A percentile compares a stretch with the other conserved stretches of the same genome.
Conservation (phyloP, 2,113 vertebrate genomes). For the Onychostoma macrolepis region DNA sequence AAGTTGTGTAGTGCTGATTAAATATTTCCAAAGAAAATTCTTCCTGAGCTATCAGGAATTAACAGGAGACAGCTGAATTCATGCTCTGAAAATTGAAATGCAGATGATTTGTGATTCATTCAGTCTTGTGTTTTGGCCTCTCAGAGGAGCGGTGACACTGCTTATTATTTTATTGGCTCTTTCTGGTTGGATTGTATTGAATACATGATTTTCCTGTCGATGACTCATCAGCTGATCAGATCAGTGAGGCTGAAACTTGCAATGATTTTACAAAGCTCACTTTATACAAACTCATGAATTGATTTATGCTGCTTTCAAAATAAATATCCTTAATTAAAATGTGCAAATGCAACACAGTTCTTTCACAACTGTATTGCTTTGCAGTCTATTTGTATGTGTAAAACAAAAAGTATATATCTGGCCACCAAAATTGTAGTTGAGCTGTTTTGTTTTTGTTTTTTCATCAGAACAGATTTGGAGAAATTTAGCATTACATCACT, state of each 20-base stretch:
- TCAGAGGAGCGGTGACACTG: slow-evolving; percentile 56
- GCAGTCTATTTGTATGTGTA: background rate
- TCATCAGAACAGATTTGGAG: too few species aligned
- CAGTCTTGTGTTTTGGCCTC: slow-evolving; percentile 54
- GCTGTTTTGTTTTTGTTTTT: too few species aligned
- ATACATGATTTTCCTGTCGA: slow-evolving; percentile 67
- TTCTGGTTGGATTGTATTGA: slow-evolving; percentile 74
- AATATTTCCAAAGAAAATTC: background rate
- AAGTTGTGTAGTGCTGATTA: background rate
- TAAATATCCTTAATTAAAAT: background rate
- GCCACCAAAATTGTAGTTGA: too few species aligned
- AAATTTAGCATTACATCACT: too few species aligned
- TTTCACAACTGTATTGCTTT: background rate
- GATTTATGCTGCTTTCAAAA: background rate
- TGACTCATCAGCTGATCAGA: slow-evolving; percentile 70
- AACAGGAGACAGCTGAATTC: slow-evolving; percentile 19
- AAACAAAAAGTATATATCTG: background rate
- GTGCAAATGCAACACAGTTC: background rate
- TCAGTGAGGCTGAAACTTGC: slow-evolving; percentile 20
- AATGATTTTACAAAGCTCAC: slow-evolving; percentile 16
- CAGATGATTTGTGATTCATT: slow-evolving; percentile 50
- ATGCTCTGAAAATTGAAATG: slow-evolving; percentile 46
- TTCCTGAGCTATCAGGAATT: slow-evolving; percentile 1
- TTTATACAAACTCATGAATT: background rate
- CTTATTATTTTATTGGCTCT: slow-evolving; percentile 66